Evolutionary conservation across 1,140 invertebrate genomes (phyloP), one percentile per base, ranked within the genome.

Genomic region (Cyclargus thomasi): DNA sequence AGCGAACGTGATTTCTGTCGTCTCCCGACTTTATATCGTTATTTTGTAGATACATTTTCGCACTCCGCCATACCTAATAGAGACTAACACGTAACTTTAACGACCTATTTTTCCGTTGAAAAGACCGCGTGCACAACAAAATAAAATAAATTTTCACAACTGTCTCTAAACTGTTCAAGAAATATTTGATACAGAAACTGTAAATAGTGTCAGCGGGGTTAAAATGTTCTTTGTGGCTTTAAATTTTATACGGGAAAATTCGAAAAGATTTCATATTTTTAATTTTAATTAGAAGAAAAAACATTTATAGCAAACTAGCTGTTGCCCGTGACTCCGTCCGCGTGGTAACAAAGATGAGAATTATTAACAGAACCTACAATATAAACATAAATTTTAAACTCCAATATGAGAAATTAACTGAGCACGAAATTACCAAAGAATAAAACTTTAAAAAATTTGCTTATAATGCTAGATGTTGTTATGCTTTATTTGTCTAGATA

Each of bases 61-160:
- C 39, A 14, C 39, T 47, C 39, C 39, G 39, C 39, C 14, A 47
- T 47, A 47, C 39, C 39, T 47, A 47, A 47, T 47, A 47, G 39
- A 47, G 39, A 47, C 39, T 47, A 47, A 47, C 39, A 47, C 39
- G 39, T 47, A 47, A 47, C 39, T 47, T 47, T 47, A 47, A 47
- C 39, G 39, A 47, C 39, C 39, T 47, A 47, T 47, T 47, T 47
- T 47, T 47, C 39, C 39, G 39, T 8, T 47, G 39, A 47, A 47
- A 47, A 47, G 39, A 47, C 39, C 39, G 39, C 39, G 39, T 47
- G 39, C 6, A 47, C 11, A 47, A 47, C 39, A 47, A 47, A 47
- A 47, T 14, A 47, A 47, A 47, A 47, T 47, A 47, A 47, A 47
- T 47, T 16, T 16, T 47, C 39, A 47, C 39, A 47, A 47, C 39